Evolutionary conservation across 1,140 invertebrate genomes (phyloP).

Genomic region (Thrips palmi): DNA sequence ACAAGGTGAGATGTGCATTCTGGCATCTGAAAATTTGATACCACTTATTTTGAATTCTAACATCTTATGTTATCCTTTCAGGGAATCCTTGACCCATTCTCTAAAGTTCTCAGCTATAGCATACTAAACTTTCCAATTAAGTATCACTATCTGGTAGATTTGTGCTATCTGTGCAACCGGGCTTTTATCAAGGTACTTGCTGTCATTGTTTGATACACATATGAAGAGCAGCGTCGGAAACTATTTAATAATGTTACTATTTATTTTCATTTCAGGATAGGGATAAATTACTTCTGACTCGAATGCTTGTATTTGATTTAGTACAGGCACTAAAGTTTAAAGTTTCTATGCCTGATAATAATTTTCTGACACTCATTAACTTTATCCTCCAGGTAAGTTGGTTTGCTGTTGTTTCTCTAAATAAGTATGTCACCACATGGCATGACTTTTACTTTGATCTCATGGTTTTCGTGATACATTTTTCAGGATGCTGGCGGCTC

Average conservation of each 20-base stretch:
- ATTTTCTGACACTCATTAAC: conserved; percentile 80
- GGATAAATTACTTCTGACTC: conserved; percentile 78
- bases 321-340: conserved; percentile 93
- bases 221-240: conserved; percentile 5
- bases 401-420: background rate
- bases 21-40: background rate
- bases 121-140: conserved; percentile 77
- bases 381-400: conserved; percentile 55
- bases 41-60: background rate
- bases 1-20: conserved; percentile 38
- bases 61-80: conserved; percentile 21
- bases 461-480: conserved; percentile 9
- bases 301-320: conserved; percentile 82
- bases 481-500: conserved; percentile 59
- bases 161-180: conserved; percentile 76
- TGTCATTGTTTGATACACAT: conserved; percentile 2
- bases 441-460: background rate
- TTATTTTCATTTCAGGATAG: conserved; percentile 43
- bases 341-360: conserved; percentile 79
- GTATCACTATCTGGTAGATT: conserved; percentile 67
- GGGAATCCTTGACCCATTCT: conserved; percentile 84
- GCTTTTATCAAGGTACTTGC: conserved; percentile 51
- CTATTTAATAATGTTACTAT: conserved; percentile 9
- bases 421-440: background rate
- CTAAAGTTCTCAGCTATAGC: conserved; percentile 78